phyloP scores from a whole-genome alignment of 2,797 vertebrate genomes.

The Sphenopsis melanotis region DNA sequence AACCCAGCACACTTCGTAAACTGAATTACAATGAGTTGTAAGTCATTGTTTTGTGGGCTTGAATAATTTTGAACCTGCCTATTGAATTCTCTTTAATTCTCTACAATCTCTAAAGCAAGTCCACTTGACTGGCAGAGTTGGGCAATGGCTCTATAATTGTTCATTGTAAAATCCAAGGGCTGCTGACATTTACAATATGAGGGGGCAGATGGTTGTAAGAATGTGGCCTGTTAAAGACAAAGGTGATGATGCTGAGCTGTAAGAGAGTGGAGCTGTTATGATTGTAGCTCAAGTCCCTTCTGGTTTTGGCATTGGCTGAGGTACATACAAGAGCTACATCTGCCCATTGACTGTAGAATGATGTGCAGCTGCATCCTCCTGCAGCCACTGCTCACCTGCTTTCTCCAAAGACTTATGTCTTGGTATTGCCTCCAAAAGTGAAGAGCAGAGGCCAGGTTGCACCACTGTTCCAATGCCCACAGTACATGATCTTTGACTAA shows the following conservation, averaged over 20 bases:
- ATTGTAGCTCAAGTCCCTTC: neutral
- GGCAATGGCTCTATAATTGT: neutral
- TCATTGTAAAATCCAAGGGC: neutral
- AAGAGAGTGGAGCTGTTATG: neutral
- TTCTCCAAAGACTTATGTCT: neutral
- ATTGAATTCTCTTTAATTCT: neutral
- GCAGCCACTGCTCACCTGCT: neutral
- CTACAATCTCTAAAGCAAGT: neutral
- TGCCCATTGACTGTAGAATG: neutral
- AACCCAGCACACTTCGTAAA: neutral
- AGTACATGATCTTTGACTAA: neutral
- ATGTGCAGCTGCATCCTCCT: neutral
- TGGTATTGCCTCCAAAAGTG: neutral
- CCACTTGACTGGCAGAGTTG: neutral
- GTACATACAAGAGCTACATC: fast-evolving
- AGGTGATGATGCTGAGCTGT: neutral
- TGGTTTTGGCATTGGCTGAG: fast-evolving
- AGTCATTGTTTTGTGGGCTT: neutral
- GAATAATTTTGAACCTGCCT: neutral
- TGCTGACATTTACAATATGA: neutral
- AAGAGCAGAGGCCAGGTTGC: neutral
- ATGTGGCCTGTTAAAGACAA: neutral
- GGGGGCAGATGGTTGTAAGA: neutral
- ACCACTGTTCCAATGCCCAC: too few relatives aligned
- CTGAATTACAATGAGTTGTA: neutral